A percentile compares a stretch with the other conserved stretches of the same genome.
These are phyloP conservation scores for Corythornis cristatus DNA, from an alignment of 2,113 vertebrate species.

Conservation along the genomic window DNA sequence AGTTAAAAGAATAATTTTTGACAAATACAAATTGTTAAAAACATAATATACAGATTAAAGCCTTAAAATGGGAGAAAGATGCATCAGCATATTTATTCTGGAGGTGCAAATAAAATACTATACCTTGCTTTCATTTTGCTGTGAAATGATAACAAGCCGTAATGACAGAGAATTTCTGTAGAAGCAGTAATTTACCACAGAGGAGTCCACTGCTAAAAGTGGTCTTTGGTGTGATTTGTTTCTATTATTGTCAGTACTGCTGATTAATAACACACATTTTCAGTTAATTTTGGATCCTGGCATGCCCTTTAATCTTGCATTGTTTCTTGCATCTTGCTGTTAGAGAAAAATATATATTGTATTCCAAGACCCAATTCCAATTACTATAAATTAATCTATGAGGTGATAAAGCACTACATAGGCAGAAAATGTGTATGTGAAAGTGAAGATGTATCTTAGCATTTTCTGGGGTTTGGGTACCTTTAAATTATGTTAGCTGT, in stretches of 20 bases:
- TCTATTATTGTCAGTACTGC: slow-evolving; percentile 57
- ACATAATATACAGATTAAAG: not conserved
- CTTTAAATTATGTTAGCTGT: slow-evolving; percentile 5
- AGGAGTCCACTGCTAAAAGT: slow-evolving; percentile 37
- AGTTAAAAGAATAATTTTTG: not conserved
- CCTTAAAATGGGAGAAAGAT: not conserved
- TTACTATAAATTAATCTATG: slow-evolving; percentile 57
- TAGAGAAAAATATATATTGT: slow-evolving; percentile 41
- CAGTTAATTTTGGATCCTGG: slow-evolving; percentile 64
- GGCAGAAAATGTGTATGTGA: slow-evolving; percentile 31
- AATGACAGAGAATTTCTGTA: slow-evolving; percentile 57
- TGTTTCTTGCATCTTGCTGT: slow-evolving; percentile 55
- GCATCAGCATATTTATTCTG: not conserved
- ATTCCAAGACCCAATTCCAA: slow-evolving; percentile 24
- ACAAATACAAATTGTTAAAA: not conserved
- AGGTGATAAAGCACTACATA: slow-evolving; percentile 1
- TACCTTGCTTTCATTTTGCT: slow-evolving; percentile 3
- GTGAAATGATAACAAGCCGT: slow-evolving; percentile 29
- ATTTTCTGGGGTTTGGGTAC: slow-evolving; percentile 22
- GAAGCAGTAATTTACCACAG: slow-evolving; percentile 58
- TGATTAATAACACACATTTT: slow-evolving; percentile 72
- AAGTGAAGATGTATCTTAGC: slow-evolving; percentile 52
- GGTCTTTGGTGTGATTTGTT: slow-evolving; percentile 54
- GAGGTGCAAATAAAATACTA: not conserved
- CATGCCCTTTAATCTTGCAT: slow-evolving; percentile 56